Conservation (phyloP, 2,797 vertebrate species). For the Pelodytes ibericus region DNA sequence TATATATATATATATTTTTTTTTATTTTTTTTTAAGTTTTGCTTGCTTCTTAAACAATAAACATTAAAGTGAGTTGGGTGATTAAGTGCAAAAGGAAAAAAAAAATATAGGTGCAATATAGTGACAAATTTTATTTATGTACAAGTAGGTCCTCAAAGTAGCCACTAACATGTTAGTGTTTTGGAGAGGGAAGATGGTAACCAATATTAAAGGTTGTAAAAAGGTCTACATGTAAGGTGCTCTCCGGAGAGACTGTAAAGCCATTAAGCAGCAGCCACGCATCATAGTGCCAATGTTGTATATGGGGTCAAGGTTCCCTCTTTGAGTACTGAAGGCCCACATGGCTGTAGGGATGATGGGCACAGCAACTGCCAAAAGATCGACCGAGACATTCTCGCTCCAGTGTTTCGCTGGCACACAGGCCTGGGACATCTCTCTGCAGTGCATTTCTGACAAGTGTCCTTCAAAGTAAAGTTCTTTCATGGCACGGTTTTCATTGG, state of each 20-base stretch:
- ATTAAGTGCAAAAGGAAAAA: slow-evolving; percentile 48
- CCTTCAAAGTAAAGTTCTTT: slow-evolving; percentile 85
- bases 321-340: slow-evolving; percentile 90
- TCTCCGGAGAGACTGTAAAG: slow-evolving; percentile 89
- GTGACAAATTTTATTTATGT: slow-evolving; percentile 36
- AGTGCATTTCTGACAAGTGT: slow-evolving; percentile 52
- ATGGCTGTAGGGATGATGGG: slow-evolving; percentile 88
- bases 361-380: slow-evolving; percentile 88
- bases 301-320: slow-evolving; percentile 80
- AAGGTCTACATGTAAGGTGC: slow-evolving; percentile 58
- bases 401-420: slow-evolving; percentile 80
- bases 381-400: slow-evolving; percentile 88
- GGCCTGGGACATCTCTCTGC: slow-evolving; percentile 52
- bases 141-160: slow-evolving; percentile 35
- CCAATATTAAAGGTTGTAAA: slow-evolving; percentile 3
- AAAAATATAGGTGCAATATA: slow-evolving; percentile 40
- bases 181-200: not conserved
- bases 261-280: slow-evolving; percentile 91
- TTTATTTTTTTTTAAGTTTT: no score
- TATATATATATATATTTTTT: slow-evolving; percentile 6
- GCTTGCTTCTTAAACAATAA: no score
- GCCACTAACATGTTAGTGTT: slow-evolving; percentile 14
- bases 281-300: slow-evolving; percentile 90
- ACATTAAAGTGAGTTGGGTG: slow-evolving; percentile 10
- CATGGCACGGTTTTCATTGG: slow-evolving; percentile 72